Evolutionary conservation across 2,888 invertebrate species (phyloP).

Genomic region (Pelosia muscerda): DNA sequence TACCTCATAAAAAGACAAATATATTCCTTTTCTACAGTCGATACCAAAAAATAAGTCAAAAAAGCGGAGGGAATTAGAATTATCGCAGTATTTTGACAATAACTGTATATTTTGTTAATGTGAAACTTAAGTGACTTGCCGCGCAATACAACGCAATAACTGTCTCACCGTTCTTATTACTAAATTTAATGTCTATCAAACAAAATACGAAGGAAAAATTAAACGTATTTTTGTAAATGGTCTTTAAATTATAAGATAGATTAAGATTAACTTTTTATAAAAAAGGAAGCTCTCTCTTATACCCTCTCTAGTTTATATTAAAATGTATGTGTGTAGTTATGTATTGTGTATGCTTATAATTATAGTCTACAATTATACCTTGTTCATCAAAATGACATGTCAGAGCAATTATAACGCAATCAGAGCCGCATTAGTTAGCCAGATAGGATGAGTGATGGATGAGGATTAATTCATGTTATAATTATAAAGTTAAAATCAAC

Average conservation of each 20-base stretch:
- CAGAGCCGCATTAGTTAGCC: slow-evolving; percentile 62
- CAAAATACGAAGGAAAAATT: not conserved
- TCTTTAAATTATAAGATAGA: not conserved
- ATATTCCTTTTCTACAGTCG: not conserved
- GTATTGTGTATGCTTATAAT: slow-evolving; percentile 33
- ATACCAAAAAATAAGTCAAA: not conserved
- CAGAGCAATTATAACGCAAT: slow-evolving; percentile 81
- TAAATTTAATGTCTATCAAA: not conserved
- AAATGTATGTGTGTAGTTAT: too few species aligned
- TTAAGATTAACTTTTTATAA: not conserved
- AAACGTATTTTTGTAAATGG: too few species aligned
- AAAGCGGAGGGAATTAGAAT: not conserved
- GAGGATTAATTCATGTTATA: slow-evolving; percentile 72
- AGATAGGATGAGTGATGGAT: slow-evolving; percentile 56
- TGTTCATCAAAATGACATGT: slow-evolving; percentile 65
- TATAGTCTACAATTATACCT: slow-evolving; percentile 37
- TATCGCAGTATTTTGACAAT: not conserved
- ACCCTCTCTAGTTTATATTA: not conserved
- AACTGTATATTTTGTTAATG: not conserved
- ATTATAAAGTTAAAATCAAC: slow-evolving; percentile 62
- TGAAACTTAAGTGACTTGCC: not conserved
- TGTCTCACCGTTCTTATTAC: not conserved
- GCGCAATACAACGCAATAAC: too few species aligned
- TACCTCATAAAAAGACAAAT: not conserved
- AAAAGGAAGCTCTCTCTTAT: not conserved